Evolutionary conservation across 2,113 vertebrate genomes (phyloP).

Genomic region (Euleptes europaea): DNA sequence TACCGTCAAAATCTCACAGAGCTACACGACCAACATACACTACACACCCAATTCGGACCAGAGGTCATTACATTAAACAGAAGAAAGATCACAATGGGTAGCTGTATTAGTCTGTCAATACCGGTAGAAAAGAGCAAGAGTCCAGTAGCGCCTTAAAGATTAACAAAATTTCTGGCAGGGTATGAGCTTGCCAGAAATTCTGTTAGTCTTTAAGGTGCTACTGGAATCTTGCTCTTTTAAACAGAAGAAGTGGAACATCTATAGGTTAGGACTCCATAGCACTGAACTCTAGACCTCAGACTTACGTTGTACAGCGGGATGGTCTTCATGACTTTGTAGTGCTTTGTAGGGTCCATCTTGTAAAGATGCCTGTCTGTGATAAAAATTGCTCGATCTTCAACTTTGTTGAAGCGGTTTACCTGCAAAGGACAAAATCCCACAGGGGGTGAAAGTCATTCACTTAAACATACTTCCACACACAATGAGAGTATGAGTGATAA

Average conservation of each 20-base stretch:
- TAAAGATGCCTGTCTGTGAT: constrained; percentile 97
- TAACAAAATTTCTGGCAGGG: too few species aligned
- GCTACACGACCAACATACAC: not conserved
- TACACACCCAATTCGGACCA: not conserved
- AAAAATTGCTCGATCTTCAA: constrained; percentile 91
- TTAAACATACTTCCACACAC: not conserved
- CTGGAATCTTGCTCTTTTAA: not conserved
- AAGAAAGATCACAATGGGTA: too few species aligned
- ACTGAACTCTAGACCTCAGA: not conserved
- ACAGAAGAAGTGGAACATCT: not conserved
- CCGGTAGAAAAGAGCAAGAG: too few species aligned
- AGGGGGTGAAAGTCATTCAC: not conserved
- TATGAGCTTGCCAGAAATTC: too few species aligned
- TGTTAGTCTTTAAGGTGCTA: too few species aligned
- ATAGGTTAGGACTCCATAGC: not conserved
- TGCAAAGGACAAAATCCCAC: constrained; percentile 58
- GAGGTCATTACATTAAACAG: too few species aligned
- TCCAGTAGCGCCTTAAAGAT: too few species aligned
- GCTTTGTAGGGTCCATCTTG: constrained; percentile 95
- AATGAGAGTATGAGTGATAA: not conserved
- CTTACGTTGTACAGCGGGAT: constrained; percentile 95
- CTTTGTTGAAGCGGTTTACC: constrained; percentile 96
- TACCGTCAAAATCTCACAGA: not conserved
- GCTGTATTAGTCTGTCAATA: too few species aligned
- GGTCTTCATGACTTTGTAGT: constrained; percentile 97